These are phyloP conservation scores for Edolisoma coerulescens DNA, from an alignment of 2,113 vertebrate genomes.

Conservation along the genomic window DNA sequence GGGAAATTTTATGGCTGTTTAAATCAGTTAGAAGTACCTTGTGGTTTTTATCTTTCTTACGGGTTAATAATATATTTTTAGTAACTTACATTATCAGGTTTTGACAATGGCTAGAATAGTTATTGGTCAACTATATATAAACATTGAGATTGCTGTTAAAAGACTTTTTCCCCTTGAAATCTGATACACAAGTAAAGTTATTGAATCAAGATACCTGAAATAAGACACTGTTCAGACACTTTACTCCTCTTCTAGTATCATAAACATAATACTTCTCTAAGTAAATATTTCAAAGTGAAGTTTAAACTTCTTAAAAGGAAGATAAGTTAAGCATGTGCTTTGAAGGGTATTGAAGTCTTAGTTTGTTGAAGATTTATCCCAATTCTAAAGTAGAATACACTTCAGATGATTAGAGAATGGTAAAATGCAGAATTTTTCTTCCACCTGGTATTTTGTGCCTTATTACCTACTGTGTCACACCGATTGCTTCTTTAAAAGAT, in stretches of 20 bases:
- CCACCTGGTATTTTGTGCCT: neutral
- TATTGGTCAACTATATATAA: neutral
- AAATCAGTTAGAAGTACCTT: conserved; percentile 13
- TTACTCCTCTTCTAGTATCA: neutral
- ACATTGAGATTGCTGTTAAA: neutral
- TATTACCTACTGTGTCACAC: neutral
- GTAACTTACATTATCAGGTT: neutral
- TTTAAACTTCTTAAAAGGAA: neutral
- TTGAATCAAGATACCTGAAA: neutral
- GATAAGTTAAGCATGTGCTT: neutral
- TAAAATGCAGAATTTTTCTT: neutral
- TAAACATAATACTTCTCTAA: neutral
- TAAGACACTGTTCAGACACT: neutral
- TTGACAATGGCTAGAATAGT: neutral
- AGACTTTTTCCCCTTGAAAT: neutral
- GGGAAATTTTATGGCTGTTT: neutral
- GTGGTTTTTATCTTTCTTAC: neutral
- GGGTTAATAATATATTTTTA: conserved; percentile 10
- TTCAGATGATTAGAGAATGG: neutral
- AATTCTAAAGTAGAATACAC: conserved; percentile 11
- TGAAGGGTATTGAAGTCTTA: conserved; percentile 36
- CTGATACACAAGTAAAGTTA: neutral
- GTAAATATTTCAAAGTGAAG: neutral
- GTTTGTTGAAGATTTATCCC: conserved; percentile 31
- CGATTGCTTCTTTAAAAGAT: neutral